Base-by-base conservation (phyloP, 2,888 invertebrate species). In the Branchipolynoe longqiensis region DNA sequence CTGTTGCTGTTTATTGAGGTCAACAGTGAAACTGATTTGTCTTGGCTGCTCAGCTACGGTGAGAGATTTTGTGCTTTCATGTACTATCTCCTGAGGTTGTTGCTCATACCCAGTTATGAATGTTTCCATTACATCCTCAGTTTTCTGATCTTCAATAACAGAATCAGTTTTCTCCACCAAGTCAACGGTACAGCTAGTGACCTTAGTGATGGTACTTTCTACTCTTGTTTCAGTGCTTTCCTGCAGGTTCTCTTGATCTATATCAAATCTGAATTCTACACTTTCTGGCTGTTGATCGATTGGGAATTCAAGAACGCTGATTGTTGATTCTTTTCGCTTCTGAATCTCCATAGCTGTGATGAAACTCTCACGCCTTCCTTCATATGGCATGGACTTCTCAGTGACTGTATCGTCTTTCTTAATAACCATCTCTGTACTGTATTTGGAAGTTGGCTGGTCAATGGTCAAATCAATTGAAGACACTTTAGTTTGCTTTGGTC, bases 281-380 rank as follows among this genome's bases (percentile, higher is more conserved):
- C 33, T 36, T 38, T 69, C 3, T 6, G 69, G 69, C n/a, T 33
- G 31, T 8, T 6, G 33, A 36, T 31, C 3, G 3, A 33, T 14
- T 33, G 69, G 38, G 6, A 69, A 8, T 31, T 69, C 69, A 14
- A 69, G 6, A 14, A 36, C 33, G 36, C 69, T 69, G 18, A n/a
- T 69, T 6, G 31, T 3, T 18, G 28, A 25, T 40, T 40, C 48
- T 31, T 48, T 6, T 18, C 48, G 78, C 28, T 18, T 54, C 48
- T 78, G 28, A 25, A 78, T 78, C 8, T 78, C 78, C 14, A 78
- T n/a, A 25, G 78, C 78, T 25, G 78, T 78, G 41, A 78, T 48
- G 48, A 48, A 78, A 41, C 78, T 78, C 25, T 69, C 69, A 36
- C n/a, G 22, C 48, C 1, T n/a, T 41, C 38, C 69, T 22, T 69